Percentiles rank a stretch among this genome's conserved stretches.
Conservation (phyloP, 2,888 invertebrate genomes). For the Carterocephalus palaemon region DNA sequence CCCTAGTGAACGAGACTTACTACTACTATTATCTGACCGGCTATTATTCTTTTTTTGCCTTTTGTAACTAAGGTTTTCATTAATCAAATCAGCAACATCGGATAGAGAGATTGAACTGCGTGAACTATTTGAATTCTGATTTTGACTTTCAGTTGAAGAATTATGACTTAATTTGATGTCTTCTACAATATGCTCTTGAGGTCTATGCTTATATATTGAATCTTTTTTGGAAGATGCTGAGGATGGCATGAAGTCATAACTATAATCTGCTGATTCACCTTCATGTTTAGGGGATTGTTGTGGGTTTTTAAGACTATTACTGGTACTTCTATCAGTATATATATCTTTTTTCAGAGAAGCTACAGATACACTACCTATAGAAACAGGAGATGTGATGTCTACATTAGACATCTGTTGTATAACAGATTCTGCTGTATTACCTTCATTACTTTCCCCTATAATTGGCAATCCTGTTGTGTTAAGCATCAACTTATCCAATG, state of each 20-base stretch:
- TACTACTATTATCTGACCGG: slow-evolving; percentile 14
- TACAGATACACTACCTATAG: slow-evolving; percentile 43
- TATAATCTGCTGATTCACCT: slow-evolving; percentile 57
- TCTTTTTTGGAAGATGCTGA: slow-evolving; percentile 39
- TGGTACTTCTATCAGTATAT: slow-evolving; percentile 34
- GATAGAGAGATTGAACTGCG: slow-evolving; percentile 67
- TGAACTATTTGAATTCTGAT: slow-evolving; percentile 55
- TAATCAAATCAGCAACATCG: slow-evolving; percentile 68
- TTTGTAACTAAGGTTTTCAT: slow-evolving; percentile 51
- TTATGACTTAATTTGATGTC: slow-evolving; percentile 40
- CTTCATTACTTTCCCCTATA: slow-evolving; percentile 34
- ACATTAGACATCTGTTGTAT: slow-evolving; percentile 30
- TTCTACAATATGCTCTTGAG: slow-evolving; percentile 33
- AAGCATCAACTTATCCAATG: slow-evolving; percentile 51
- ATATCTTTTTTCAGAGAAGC: slow-evolving; percentile 40
- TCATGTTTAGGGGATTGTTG: slow-evolving; percentile 47
- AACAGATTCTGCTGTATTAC: slow-evolving; percentile 25
- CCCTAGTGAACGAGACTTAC: slow-evolving; percentile 16
- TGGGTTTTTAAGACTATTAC: slow-evolving; percentile 37
- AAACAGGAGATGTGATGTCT: slow-evolving; percentile 40
- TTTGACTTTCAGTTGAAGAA: slow-evolving; percentile 43
- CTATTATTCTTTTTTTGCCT: slow-evolving; percentile 2
- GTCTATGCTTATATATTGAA: slow-evolving; percentile 24
- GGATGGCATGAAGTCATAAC: slow-evolving; percentile 61
- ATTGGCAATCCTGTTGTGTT: slow-evolving; percentile 55